Evolutionary conservation across 1,140 invertebrate genomes (phyloP), one percentile per base, ranked within the genome.

Genomic region (Pseudomyrmex dendroicus): DNA sequence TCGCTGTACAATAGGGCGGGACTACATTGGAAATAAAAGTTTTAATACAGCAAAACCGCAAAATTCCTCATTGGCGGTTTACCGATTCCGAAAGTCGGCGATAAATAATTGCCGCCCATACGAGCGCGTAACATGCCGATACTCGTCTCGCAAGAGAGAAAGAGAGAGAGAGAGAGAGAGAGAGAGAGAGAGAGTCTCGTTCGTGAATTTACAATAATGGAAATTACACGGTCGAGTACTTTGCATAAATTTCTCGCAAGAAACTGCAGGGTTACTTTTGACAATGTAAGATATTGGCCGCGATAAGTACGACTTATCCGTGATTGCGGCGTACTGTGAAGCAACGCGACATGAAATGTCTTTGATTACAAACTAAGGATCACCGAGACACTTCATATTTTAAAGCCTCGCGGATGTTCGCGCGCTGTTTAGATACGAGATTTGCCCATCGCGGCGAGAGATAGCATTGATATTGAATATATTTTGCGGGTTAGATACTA

Each of bases 351-450:
- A 62, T 77, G 66, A 57, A 78, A 80, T 70, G 84, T 89, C 77
- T 82, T 84, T 89, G 88, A 89, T 89, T 84, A 84, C 87, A 70
- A 83, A 72, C 70, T 70, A 84, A 88, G 76, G 80, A 88, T 66
- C 86, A 78, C 80, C 70, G 85, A 61, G 88, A 89, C 88, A 84
- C 87, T 89, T 86, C 87, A 86, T 89, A 89, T 84, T 89, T 89
- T 89, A 89, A 62, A 64, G 52, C 63, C 64, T 76, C 72, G 78
- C 62, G 84, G 82, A 66, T 12, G 84, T 80, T 89, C 61, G 73
- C 61, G 78, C 70, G 87, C 70, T 74, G 87, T 88, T 89, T 89
- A 89, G 84, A 84, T 86, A 89, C 73, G 66, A 72, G 84, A 82
- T 89, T 86, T 84, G 72, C 61, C 84, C 80, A 86, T 84, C 86